Percentiles rank a stretch among this genome's conserved stretches.
Evolutionary conservation across 2,797 vertebrate species (phyloP).

Genomic region (Syndactyla subalaris): DNA sequence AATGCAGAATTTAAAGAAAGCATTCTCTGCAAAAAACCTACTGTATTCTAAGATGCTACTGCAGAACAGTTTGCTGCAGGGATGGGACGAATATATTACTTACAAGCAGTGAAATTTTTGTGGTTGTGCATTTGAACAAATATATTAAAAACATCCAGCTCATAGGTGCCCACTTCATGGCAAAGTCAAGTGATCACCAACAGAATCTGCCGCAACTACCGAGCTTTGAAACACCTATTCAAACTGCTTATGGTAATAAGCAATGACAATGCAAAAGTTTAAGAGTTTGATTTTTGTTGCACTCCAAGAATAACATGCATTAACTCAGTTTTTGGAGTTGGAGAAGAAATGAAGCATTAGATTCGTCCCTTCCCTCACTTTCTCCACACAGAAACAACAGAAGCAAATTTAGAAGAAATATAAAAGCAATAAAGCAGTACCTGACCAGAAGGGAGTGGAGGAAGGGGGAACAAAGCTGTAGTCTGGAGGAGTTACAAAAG

Average conservation of each 20-base stretch:
- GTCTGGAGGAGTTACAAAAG: constrained; percentile 95
- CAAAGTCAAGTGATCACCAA: neutral
- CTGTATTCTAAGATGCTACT: constrained; percentile 19
- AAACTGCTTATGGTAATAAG: neutral
- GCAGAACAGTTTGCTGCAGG: constrained; percentile 52
- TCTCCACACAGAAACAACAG: constrained; percentile 59
- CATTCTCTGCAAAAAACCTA: neutral
- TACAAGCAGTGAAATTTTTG: neutral
- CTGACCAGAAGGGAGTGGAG: constrained; percentile 99
- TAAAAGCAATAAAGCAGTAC: constrained; percentile 86
- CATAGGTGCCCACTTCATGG: neutral
- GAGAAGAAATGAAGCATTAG: neutral
- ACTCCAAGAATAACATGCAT: neutral
- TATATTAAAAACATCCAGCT: neutral
- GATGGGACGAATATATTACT: constrained; percentile 65
- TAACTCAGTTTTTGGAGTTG: neutral
- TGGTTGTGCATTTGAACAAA: neutral
- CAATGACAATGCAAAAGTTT: neutral
- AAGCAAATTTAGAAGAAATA: constrained; percentile 73
- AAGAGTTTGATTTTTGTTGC: neutral
- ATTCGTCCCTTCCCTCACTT: constrained; percentile 72
- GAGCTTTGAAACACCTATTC: neutral
- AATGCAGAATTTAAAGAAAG: constrained; percentile 26
- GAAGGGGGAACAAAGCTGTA: constrained; percentile 99
- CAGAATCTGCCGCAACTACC: neutral